Evolutionary conservation across 2,797 vertebrate species (phyloP).

Genomic region (Rhynchotus rufescens): DNA sequence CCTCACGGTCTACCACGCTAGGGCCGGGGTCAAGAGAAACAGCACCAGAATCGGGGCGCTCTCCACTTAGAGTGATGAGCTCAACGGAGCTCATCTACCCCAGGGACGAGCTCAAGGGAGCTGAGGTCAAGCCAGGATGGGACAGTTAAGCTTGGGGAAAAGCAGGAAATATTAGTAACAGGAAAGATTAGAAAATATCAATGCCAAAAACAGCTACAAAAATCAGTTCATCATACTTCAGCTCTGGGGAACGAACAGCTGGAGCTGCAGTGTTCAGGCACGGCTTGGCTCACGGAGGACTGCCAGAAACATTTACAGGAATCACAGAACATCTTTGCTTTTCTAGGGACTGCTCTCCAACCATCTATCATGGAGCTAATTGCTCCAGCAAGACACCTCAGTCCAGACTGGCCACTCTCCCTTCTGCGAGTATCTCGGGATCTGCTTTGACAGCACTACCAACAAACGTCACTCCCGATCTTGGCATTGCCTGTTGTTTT

Average conservation of each 20-base stretch:
- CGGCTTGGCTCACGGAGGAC: neutral
- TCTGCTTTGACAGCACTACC: constrained; percentile 35
- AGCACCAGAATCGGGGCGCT: neutral
- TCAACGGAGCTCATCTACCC: neutral
- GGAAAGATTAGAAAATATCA: neutral
- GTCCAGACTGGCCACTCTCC: neutral
- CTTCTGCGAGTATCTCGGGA: neutral
- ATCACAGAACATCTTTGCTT: neutral
- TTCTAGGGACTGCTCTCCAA: neutral
- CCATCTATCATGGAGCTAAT: neutral
- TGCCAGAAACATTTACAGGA: constrained; percentile 7
- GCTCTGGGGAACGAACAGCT: neutral
- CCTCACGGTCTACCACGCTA: neutral
- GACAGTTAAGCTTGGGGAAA: neutral
- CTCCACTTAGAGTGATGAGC: neutral
- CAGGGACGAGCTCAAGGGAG: neutral
- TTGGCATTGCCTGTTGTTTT: constrained; percentile 12
- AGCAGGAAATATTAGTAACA: neutral
- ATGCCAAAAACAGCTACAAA: neutral
- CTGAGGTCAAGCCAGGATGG: neutral
- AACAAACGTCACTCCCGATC: constrained; percentile 56
- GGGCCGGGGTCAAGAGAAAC: constrained; percentile 13
- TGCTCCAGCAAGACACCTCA: neutral
- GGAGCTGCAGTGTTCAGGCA: neutral
- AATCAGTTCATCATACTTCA: neutral